Base-by-base conservation (phyloP, 2,113 vertebrate species). In the Microtus oregoni region DNA sequence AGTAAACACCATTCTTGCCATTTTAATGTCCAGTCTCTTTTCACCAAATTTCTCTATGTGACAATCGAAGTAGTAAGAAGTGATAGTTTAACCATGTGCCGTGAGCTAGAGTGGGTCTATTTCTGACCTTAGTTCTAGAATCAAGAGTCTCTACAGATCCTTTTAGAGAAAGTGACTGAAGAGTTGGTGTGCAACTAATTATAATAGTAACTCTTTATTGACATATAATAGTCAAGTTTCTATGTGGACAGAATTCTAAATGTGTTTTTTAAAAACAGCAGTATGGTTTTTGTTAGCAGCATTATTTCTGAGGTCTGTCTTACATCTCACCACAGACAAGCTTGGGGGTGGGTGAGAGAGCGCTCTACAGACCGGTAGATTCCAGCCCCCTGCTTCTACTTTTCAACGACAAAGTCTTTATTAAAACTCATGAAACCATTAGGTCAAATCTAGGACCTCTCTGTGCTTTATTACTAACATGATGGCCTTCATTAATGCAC, bases 341-440 rank as follows among this genome's bases (percentile, higher is more conserved):
- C 52, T 50, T 30, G 65, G 65, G 65, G 30, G 30, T 32, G 19
- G 11, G 32, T 20, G 19, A 79, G 2, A 35, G 17, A 52, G 30
- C 9, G 15, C 20, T 35, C 65, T n/a, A 50, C 4, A 87, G 11
- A 12, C 17, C 14, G 41, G 30, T 24, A 50, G 41, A 86, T 35
- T 10, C 35, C 17, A 86, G 41, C 1, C 28, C 28, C 7, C 1
- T 47, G 89, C 44, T 86, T 94, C 67, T 67, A 75, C 11, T 76
- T 93, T 95, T 90, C 87, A 87, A 78, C 41, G 86, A 90, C 70
- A 68, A 20, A 79, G 55, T 90, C 38, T 55, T 97, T 81, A 90
- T 47, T 15, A 61, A 95, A 92, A 82, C 15, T 44, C 50, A n/a
- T 65, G 32, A 9, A 12, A 83, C 68, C 79, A 93, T 30, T 26